Conservation (phyloP, 2,113 vertebrate species). For the Epinephelus cyanopodus region DNA sequence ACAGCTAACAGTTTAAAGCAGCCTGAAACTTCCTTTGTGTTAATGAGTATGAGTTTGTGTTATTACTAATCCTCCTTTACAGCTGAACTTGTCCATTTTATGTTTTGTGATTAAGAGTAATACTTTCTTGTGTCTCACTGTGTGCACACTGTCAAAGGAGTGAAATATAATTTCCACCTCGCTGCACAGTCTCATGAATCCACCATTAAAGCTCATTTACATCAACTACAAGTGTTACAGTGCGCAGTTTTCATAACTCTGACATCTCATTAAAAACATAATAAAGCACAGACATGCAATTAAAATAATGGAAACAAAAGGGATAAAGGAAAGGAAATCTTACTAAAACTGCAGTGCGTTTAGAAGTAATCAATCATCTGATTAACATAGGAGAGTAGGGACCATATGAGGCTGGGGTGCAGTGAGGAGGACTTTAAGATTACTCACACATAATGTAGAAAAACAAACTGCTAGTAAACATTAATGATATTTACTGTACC, state of each 20-base stretch:
- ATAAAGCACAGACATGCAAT: slow-evolving; percentile 42
- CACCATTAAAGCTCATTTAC: slow-evolving; percentile 53
- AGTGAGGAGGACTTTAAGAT: neutral
- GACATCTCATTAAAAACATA: slow-evolving; percentile 66
- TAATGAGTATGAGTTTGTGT: neutral
- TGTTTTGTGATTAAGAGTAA: neutral
- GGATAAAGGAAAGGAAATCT: slow-evolving; percentile 23
- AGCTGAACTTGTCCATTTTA: slow-evolving; percentile 1
- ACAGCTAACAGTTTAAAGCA: neutral
- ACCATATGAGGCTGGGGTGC: slow-evolving; percentile 4
- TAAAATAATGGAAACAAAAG: slow-evolving; percentile 51
- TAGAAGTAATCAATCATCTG: slow-evolving; percentile 43
- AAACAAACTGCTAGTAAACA: neutral
- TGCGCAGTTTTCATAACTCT: slow-evolving; percentile 10
- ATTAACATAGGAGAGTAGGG: slow-evolving; percentile 11
- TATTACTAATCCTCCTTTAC: neutral
- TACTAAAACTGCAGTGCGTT: slow-evolving; percentile 31
- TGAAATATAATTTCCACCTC: slow-evolving; percentile 41
- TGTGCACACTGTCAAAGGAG: slow-evolving; percentile 19
- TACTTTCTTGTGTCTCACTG: neutral
- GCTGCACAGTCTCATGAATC: slow-evolving; percentile 37
- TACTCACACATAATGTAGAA: slow-evolving; percentile 17
- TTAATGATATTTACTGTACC: neutral
- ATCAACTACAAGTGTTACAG: slow-evolving; percentile 21
- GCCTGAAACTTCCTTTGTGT: neutral